A percentile compares a stretch with the other conserved stretches of the same genome.
Conservation (phyloP, 2,797 vertebrate species). For the Fratercula arctica region DNA sequence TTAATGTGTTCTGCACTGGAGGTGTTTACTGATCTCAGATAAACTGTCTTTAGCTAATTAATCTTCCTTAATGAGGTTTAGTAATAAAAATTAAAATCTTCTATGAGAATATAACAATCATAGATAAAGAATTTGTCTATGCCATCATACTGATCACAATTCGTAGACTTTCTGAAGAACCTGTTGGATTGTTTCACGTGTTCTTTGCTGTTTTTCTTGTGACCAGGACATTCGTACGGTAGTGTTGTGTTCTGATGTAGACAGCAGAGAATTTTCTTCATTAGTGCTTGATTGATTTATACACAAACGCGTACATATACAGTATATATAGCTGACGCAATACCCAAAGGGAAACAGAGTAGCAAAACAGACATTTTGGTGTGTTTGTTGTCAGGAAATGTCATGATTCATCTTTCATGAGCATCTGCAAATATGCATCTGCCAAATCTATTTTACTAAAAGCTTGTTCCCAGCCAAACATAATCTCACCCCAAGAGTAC, state of each 20-base stretch:
- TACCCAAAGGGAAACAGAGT: background rate
- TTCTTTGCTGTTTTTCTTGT: background rate
- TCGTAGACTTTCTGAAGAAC: background rate
- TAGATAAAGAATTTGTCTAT: background rate
- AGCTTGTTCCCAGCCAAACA: conserved; percentile 59
- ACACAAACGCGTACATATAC: background rate
- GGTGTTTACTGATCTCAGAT: background rate
- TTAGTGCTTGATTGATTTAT: background rate
- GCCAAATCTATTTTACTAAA: conserved; percentile 64
- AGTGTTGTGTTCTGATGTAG: background rate
- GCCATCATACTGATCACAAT: background rate
- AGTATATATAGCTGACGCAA: background rate
- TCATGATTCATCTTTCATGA: conserved; percentile 67
- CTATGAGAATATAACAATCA: background rate
- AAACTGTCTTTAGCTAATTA: background rate
- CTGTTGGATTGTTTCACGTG: background rate
- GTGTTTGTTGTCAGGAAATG: conserved; percentile 63
- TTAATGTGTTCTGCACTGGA: background rate
- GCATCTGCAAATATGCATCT: conserved; percentile 67
- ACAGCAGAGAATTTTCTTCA: background rate
- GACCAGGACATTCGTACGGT: background rate
- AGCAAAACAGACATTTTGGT: conserved; percentile 48
- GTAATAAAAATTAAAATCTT: background rate
- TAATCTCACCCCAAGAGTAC: conserved; percentile 41
- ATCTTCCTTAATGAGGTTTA: background rate